A percentile compares a stretch with the other conserved stretches of the same genome.
Evolutionary conservation across 30 jellyfish, hydroid and myxozoan genomes (phyloP).

Genomic region (Chironex yamaguchii): DNA sequence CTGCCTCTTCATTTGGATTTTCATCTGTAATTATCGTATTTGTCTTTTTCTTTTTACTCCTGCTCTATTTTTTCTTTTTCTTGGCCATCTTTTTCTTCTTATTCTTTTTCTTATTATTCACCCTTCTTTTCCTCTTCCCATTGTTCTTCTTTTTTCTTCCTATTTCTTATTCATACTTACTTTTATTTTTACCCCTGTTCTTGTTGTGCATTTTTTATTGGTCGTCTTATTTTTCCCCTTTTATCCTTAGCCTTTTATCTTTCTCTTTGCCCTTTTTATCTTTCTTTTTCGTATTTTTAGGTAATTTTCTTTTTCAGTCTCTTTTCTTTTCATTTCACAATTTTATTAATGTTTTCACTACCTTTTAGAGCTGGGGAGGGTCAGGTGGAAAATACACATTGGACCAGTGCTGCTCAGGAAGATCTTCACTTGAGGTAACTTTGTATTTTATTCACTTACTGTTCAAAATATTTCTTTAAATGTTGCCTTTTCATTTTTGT

Average conservation of each 20-base stretch:
- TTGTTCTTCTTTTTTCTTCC: too few relatives aligned
- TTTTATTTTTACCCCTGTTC: too few relatives aligned
- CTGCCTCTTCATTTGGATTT: too few relatives aligned
- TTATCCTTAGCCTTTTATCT: neutral
- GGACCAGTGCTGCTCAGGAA: constrained; percentile 82
- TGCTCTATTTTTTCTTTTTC: too few relatives aligned
- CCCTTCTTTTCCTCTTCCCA: neutral
- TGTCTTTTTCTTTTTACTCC: neutral
- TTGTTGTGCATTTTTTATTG: neutral
- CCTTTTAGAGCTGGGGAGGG: constrained; percentile 98
- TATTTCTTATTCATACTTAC: too few relatives aligned
- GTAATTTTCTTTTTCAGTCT: too few relatives aligned
- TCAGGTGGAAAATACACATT: constrained; percentile 91
- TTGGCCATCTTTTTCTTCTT: too few relatives aligned
- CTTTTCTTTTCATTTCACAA: neutral
- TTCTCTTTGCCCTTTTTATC: neutral
- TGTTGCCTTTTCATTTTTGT: constrained; percentile 7
- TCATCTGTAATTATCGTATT: too few relatives aligned
- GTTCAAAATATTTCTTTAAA: too few relatives aligned
- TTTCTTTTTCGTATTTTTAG: too few relatives aligned
- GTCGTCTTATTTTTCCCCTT: neutral
- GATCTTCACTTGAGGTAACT: neutral
- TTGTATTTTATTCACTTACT: too few relatives aligned
- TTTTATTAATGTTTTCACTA: neutral
- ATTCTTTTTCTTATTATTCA: too few relatives aligned